These are phyloP conservation scores for Tauraco erythrolophus DNA, from an alignment of 2,113 vertebrate genomes.

Conservation along the genomic window DNA sequence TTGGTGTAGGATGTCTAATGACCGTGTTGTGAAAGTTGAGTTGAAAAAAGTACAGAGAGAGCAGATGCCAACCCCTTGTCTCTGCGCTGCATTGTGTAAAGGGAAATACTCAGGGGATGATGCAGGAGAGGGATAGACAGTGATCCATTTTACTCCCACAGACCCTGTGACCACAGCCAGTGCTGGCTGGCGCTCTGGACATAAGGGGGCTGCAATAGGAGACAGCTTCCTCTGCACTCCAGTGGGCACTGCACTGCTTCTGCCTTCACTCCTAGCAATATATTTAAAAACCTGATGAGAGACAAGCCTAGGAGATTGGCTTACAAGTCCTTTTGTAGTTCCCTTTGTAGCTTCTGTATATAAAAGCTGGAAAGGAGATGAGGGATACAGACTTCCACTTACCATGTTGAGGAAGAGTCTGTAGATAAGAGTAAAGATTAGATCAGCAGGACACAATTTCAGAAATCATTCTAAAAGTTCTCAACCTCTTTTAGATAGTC, in stretches of 20 bases:
- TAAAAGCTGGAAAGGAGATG: background rate
- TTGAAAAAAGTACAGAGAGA: background rate
- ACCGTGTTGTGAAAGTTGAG: background rate
- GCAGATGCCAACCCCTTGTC: background rate
- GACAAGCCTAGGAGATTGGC: background rate
- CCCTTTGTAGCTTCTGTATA: background rate
- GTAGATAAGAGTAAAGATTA: background rate
- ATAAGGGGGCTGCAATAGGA: background rate
- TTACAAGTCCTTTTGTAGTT: background rate
- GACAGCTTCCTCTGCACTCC: background rate
- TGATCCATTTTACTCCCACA: background rate
- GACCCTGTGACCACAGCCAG: rapidly evolving
- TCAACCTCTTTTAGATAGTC: background rate
- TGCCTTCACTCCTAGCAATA: background rate
- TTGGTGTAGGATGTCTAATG: background rate
- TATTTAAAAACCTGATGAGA: background rate
- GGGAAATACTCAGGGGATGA: background rate
- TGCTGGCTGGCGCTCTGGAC: background rate
- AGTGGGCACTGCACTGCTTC: background rate
- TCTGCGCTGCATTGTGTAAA: background rate
- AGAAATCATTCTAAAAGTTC: background rate
- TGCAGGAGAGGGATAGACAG: background rate
- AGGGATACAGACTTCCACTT: background rate
- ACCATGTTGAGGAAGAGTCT: rapidly evolving
- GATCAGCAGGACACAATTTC: background rate